Evolutionary conservation across 2,797 vertebrate genomes (phyloP).

Genomic region (Lacerta agilis): DNA sequence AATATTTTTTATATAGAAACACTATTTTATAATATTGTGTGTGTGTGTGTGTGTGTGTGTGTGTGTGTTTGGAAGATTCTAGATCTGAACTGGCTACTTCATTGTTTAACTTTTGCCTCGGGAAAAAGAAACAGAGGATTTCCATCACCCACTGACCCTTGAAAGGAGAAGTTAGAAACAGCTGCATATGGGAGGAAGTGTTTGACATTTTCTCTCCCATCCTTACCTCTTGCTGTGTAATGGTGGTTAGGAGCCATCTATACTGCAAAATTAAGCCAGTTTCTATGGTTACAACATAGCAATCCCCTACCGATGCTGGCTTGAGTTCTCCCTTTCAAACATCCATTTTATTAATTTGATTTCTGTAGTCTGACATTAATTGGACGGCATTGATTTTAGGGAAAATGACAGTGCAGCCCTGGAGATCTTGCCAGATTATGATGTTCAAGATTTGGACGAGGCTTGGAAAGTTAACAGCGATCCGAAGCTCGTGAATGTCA

Average conservation of each 20-base stretch:
- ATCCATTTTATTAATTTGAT: constrained; percentile 28
- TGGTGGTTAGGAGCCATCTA: constrained; percentile 8
- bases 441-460: constrained; percentile 18
- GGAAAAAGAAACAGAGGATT: background rate
- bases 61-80: background rate
- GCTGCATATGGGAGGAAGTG: background rate
- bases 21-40: too few species aligned
- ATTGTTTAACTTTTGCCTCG: constrained; percentile 1
- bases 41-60: background rate
- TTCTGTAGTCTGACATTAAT: constrained; percentile 35
- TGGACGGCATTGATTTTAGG: constrained; percentile 39
- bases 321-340: constrained; percentile 20
- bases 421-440: constrained; percentile 6
- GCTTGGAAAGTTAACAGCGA: constrained; percentile 24
- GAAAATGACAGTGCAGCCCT: constrained; percentile 26
- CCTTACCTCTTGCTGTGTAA: constrained; percentile 27
- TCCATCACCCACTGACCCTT: background rate
- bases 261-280: constrained; percentile 13
- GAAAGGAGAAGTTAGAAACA: background rate
- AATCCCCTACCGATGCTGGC: constrained; percentile 6
- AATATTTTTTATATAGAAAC: too few species aligned
- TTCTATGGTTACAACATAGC: constrained; percentile 36
- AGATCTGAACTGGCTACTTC: background rate
- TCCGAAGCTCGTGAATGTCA: constrained; percentile 29
- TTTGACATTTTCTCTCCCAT: background rate